Evolutionary conservation across 2,797 vertebrate species (phyloP).

Genomic region (Xerus rutilus): DNA sequence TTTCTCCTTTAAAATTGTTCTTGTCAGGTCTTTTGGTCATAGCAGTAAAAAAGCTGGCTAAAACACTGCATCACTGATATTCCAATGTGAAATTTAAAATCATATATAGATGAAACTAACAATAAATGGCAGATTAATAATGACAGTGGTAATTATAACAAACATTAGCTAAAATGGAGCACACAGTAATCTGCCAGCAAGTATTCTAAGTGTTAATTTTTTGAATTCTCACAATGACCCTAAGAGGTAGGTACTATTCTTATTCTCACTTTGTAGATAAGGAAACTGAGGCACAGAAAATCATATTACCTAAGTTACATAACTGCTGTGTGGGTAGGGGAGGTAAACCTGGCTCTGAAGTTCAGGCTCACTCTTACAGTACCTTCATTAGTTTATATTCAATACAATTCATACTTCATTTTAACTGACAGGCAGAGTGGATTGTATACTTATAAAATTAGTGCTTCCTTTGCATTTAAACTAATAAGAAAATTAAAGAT

Average conservation of each 20-base stretch:
- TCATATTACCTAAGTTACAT: background rate
- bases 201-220: background rate
- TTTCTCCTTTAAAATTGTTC: too few relatives aligned
- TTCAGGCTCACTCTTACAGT: background rate
- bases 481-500: slow-evolving; percentile 25
- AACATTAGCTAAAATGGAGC: background rate
- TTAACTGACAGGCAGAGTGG: background rate
- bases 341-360: background rate
- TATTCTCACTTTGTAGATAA: background rate
- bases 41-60: too few relatives aligned
- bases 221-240: background rate
- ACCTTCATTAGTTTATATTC: background rate
- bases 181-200: background rate
- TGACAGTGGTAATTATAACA: background rate
- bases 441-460: background rate
- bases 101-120: background rate
- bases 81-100: background rate
- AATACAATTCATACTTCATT: background rate
- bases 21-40: too few relatives aligned
- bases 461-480: background rate
- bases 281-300: background rate
- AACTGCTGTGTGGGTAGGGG: background rate
- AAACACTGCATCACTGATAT: background rate
- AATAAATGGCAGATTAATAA: background rate
- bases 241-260: background rate